Evolutionary conservation across 2,797 vertebrate genomes (phyloP).

Genomic region (Perodicticus potto): DNA sequence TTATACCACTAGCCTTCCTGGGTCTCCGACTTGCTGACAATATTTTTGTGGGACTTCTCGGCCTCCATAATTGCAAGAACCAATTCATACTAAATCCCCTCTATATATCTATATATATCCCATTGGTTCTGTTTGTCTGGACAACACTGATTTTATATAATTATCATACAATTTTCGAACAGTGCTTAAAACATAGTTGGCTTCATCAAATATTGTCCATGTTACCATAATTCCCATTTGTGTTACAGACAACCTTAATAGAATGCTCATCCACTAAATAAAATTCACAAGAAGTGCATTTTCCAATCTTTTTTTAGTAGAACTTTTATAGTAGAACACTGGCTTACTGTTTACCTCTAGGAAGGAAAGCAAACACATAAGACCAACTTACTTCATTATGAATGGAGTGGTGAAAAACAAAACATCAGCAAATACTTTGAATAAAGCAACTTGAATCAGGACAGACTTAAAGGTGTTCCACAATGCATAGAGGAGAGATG

Average conservation of each 20-base stretch:
- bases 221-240: not conserved
- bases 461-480: conserved; percentile 85
- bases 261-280: not conserved
- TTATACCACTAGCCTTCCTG: not conserved
- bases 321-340: not conserved
- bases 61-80: not conserved
- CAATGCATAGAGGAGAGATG: conserved; percentile 82
- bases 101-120: not conserved
- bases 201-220: not conserved
- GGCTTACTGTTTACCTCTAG: not conserved
- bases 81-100: not conserved
- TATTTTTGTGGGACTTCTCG: not conserved
- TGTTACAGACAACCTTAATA: not conserved
- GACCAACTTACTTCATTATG: conserved; percentile 86
- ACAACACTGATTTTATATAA: not conserved
- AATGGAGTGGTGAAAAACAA: conserved; percentile 84
- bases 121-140: not conserved
- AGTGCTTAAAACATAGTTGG: not conserved
- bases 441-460: conserved; percentile 84
- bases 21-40: not conserved
- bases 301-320: not conserved
- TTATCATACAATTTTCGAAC: not conserved
- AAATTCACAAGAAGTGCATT: not conserved
- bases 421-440: conserved; percentile 86
- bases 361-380: not conserved